Evolutionary conservation across 2,888 invertebrate genomes (phyloP), one percentile per base, ranked within the genome.

Genomic region (Ormyrus labotus): DNA sequence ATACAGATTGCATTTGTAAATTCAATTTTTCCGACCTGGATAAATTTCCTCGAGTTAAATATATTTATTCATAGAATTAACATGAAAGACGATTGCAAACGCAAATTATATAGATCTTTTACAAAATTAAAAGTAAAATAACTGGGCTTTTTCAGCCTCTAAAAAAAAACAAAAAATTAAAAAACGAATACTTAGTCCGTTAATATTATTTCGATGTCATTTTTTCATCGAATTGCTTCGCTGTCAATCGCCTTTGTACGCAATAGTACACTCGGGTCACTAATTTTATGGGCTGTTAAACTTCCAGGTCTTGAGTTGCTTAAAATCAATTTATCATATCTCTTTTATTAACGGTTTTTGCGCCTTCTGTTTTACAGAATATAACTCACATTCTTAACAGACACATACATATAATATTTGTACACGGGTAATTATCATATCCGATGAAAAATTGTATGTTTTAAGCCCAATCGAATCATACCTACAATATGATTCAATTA

Each of bases 381-480:
- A 78, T 81, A 80, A 80, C 71, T 82, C 78, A 82, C 80, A 73
- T 78, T 70, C 75, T 65, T 78, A 82, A 81, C 82, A 81, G 80
- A 80, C 72, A 82, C 82, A 83, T 83, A 81, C 81, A 83, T 81
- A 81, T 78, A 82, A 76, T 78, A 81, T 83, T 83, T 83, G 82
- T 83, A 83, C 82, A 83, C 74, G 78, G 78, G 80, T 82, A 78
- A 81, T 87, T 89, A 89, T 88, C 85, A 87, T 89, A 87, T 87
- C 85, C 86, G 88, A 87, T 89, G 86, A 86, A 88, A 88, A 88
- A 86, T 81, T 81, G 74, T 83, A 78, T 84, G 76, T 78, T 84
- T 85, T 86, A 85, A 87, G 88, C 85, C 85, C 87, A 87, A 88
- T 86, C 84, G 87, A 88, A 87, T 88, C 73, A 85, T 84, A 34